Conservation (phyloP, 2,113 vertebrate species). For the Saimiri boliviensis region DNA sequence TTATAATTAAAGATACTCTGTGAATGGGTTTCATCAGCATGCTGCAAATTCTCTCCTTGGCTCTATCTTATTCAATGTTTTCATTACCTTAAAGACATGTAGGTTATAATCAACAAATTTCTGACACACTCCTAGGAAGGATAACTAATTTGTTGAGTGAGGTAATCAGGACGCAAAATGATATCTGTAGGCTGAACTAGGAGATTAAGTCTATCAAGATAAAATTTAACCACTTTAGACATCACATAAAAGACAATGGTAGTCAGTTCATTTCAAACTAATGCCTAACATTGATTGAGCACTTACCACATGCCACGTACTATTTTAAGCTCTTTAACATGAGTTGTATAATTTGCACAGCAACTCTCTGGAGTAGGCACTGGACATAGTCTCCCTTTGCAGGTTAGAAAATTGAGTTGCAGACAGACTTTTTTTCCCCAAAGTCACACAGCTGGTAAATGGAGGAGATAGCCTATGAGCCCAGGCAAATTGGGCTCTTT, state of each 20-base stretch:
- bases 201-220: conserved; percentile 14
- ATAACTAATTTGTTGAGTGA: neutral
- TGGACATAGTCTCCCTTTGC: neutral
- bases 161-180: neutral
- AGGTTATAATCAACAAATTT: neutral
- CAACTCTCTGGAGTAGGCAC: neutral
- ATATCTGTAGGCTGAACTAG: neutral
- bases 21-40: neutral
- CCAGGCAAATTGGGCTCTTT: neutral
- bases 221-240: conserved; percentile 38
- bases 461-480: neutral
- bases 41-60: neutral
- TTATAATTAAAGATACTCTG: neutral
- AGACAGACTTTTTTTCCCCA: neutral
- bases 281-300: neutral
- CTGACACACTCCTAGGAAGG: neutral
- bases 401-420: neutral
- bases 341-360: neutral
- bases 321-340: neutral
- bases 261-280: neutral
- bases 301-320: neutral
- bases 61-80: conserved; percentile 33
- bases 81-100: neutral
- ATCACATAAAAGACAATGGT: neutral
- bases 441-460: neutral